Percentiles rank a stretch among this genome's conserved stretches.
phyloP scores from a whole-genome alignment of 2,797 vertebrate genomes.

The Iguana delicatissima region DNA sequence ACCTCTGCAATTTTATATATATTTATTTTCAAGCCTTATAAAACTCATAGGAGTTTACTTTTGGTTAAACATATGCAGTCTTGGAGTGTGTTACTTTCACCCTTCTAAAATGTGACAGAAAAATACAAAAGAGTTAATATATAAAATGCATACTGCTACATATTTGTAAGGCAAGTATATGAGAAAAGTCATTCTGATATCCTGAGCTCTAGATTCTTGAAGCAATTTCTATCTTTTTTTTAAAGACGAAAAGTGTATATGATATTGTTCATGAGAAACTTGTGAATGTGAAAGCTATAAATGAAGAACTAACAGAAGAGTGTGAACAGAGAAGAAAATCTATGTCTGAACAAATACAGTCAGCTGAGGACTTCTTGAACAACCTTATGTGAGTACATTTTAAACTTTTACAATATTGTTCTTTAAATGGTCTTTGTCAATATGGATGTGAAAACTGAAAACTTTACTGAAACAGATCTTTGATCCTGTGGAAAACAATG shows the following conservation, averaged over 20 bases:
- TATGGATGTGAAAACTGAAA: not conserved
- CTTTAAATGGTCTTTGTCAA: not conserved
- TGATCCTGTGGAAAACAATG: not conserved
- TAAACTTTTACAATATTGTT: not conserved
- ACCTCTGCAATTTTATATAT: not conserved
- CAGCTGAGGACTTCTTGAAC: slow-evolving; percentile 21
- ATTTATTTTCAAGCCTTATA: not conserved
- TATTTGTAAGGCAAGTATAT: not conserved
- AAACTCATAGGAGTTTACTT: not conserved
- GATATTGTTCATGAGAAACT: slow-evolving; percentile 50
- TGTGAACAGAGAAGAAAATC: slow-evolving; percentile 48
- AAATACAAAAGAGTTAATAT: not conserved
- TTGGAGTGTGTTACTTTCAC: not conserved
- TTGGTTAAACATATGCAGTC: not conserved
- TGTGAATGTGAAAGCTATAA: slow-evolving; percentile 24
- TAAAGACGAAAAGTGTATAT: slow-evolving; percentile 61
- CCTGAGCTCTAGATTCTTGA: not conserved
- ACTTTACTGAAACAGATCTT: not conserved
- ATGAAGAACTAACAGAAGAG: slow-evolving; percentile 46
- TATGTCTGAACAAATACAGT: slow-evolving; percentile 46
- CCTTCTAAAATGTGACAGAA: not conserved
- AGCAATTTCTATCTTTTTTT: slow-evolving; percentile 44
- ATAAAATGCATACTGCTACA: not conserved
- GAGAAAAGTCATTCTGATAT: not conserved
- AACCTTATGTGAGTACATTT: slow-evolving; percentile 66